A percentile compares a stretch with the other conserved stretches of the same genome.
These are phyloP conservation scores for Porites lobata DNA, from an alignment of 92 coral and sea anemone genomes.

Conservation along the genomic window DNA sequence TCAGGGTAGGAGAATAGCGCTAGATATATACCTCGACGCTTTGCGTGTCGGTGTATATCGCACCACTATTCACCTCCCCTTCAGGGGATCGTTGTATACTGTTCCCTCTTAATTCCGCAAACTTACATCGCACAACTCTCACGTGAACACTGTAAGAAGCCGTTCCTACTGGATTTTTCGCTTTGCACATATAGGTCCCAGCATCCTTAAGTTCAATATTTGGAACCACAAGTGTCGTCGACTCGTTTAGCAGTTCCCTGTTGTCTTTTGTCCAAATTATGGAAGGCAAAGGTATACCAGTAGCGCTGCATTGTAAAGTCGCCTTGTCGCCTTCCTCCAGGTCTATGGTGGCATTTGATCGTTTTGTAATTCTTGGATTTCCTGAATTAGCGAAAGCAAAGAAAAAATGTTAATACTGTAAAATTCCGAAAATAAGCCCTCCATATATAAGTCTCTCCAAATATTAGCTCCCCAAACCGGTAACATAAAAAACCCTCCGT, in stretches of 20 bases:
- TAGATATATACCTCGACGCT: no score
- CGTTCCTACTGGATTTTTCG: constrained; percentile 16
- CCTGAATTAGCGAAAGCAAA: background rate
- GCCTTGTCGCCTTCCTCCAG: constrained; percentile 17
- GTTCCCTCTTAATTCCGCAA: background rate
- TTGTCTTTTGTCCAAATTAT: constrained; percentile 12
- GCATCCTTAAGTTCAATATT: constrained; percentile 7
- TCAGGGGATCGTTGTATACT: no score
- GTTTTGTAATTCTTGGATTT: constrained; percentile 1
- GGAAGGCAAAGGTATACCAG: constrained; percentile 14
- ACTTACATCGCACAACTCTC: constrained; percentile 34
- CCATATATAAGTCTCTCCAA: no score
- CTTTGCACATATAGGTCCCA: constrained; percentile 29
- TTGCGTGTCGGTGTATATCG: no score
- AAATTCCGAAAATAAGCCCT: no score
- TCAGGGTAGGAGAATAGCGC: no score
- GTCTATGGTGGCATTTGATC: background rate
- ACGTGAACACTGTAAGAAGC: constrained; percentile 1
- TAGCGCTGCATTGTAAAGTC: background rate
- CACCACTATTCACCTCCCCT: no score
- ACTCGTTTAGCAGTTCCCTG: background rate
- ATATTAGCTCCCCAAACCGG: no score
- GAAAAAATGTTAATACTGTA: background rate
- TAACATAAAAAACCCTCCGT: no score
- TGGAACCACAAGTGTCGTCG: background rate